Conservation (phyloP, 2,888 invertebrate species). For the Amphipoea lucens region DNA sequence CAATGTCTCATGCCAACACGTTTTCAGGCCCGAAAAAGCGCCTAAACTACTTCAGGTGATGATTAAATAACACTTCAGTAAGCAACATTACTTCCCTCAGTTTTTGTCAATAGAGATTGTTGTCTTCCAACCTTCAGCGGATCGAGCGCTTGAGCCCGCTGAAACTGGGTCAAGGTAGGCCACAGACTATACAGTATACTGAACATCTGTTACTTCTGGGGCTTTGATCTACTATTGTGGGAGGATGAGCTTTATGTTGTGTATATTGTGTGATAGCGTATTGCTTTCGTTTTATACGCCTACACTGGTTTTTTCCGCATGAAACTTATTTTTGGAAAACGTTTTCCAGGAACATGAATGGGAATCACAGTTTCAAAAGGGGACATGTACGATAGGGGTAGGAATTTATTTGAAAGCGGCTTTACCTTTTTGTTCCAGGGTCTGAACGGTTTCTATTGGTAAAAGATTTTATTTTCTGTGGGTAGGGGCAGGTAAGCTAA, state of each 20-base stretch:
- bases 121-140: constrained; percentile 60
- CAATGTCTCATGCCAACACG: background rate
- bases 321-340: background rate
- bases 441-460: background rate
- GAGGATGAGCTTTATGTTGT: constrained; percentile 36
- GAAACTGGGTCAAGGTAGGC: constrained; percentile 63
- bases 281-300: constrained; percentile 18
- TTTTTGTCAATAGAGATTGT: constrained; percentile 55
- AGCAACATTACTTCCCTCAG: constrained; percentile 27
- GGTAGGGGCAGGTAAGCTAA: no score
- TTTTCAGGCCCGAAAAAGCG: background rate
- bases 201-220: constrained; percentile 52
- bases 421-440: background rate
- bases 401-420: background rate
- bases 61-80: constrained; percentile 2
- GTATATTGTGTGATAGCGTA: constrained; percentile 28
- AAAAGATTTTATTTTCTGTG: background rate
- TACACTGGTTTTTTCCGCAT: background rate
- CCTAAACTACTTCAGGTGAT: background rate
- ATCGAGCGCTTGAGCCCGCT: constrained; percentile 60
- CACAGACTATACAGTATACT: constrained; percentile 39
- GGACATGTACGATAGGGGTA: background rate
- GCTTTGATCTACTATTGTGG: constrained; percentile 56
- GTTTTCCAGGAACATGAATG: background rate
- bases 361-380: background rate